Conservation (phyloP, 2,797 vertebrate genomes). For the Leptoclinus maculatus region DNA sequence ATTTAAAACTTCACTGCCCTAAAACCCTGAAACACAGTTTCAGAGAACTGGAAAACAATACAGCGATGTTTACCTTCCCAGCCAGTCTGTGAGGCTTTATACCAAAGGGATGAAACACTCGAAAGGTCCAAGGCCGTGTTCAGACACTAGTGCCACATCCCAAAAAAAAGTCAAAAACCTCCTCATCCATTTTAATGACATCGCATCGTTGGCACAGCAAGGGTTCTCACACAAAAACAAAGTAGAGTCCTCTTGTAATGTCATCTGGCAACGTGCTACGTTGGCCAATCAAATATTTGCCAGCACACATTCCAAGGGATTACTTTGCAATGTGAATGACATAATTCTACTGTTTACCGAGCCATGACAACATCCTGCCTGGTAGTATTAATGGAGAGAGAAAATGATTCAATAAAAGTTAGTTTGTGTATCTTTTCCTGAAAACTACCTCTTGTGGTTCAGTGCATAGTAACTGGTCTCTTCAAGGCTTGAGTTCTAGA, state of each 20-base stretch:
- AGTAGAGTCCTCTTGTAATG: neutral
- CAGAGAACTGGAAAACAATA: slow-evolving; percentile 18
- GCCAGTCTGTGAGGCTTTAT: slow-evolving; percentile 6
- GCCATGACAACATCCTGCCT: neutral
- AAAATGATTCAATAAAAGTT: neutral
- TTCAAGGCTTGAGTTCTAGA: neutral
- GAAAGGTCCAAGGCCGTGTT: slow-evolving; percentile 8
- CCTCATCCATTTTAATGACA: slow-evolving; percentile 30
- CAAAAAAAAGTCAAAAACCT: neutral
- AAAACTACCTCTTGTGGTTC: neutral
- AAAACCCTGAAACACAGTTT: slow-evolving; percentile 16
- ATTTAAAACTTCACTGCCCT: slow-evolving; percentile 17
- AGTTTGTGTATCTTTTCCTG: neutral
- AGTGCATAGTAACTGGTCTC: neutral
- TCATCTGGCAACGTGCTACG: neutral
- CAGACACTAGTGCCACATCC: neutral
- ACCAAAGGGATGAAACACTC: slow-evolving; percentile 11
- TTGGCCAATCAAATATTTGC: slow-evolving; percentile 1
- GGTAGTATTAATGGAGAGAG: neutral
- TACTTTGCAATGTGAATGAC: neutral
- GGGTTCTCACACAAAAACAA: neutral
- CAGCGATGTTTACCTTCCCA: slow-evolving; percentile 6
- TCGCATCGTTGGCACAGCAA: neutral
- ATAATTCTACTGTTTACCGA: neutral
- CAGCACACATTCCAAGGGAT: neutral